A percentile compares a stretch with the other conserved stretches of the same genome.
These are phyloP conservation scores for Noctilio leporinus DNA, from an alignment of 2,113 vertebrate genomes.

Conservation along the genomic window DNA sequence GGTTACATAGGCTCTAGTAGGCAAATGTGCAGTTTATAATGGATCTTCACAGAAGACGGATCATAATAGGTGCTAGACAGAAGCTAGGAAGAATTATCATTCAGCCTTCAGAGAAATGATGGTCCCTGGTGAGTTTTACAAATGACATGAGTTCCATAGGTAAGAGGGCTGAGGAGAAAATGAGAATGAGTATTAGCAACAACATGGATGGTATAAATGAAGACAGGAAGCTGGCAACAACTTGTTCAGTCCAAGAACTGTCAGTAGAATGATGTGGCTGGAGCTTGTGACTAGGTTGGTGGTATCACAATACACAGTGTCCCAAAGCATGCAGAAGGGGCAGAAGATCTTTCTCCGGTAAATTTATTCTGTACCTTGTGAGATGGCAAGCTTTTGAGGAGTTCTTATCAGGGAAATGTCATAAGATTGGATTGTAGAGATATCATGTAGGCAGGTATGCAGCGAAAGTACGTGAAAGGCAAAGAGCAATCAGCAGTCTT, in stretches of 20 bases:
- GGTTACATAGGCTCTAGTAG: background rate
- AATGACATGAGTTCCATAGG: background rate
- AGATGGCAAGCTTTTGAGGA: background rate
- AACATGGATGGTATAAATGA: background rate
- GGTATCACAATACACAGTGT: background rate
- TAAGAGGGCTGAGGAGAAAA: background rate
- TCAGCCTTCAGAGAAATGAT: background rate
- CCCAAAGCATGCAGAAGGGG: rapidly evolving
- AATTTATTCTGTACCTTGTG: background rate
- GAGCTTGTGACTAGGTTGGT: background rate
- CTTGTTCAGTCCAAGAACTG: background rate
- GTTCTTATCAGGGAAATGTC: background rate
- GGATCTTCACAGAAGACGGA: background rate
- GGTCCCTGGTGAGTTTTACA: background rate
- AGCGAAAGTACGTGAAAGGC: background rate
- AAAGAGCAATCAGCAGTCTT: background rate
- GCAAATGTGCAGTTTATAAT: background rate
- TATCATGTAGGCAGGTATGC: background rate
- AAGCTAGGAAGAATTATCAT: background rate
- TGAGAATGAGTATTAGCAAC: background rate
- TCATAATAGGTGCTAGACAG: background rate
- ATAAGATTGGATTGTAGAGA: background rate
- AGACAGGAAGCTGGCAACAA: background rate
- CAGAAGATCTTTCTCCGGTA: background rate
- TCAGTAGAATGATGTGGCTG: background rate